Base-by-base conservation (phyloP, 1,140 invertebrate genomes). In the Himalopsyche phryganea region DNA sequence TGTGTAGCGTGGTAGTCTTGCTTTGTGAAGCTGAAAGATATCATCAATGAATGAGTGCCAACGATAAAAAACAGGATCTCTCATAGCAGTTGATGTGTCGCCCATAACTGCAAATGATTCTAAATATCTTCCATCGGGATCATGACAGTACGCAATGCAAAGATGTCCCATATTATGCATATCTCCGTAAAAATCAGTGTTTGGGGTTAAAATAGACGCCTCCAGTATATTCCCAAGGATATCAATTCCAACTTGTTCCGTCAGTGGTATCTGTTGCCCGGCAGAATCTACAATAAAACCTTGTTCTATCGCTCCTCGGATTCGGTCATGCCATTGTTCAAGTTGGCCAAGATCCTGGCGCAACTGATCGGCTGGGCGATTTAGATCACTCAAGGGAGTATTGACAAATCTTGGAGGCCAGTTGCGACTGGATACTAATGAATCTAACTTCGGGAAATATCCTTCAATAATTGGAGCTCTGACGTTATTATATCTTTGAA, bases 1-100 rank as follows among this genome's bases (percentile, higher is more conserved):
- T 0, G 72, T 81, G 62, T 90, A 90, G 36, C 81, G 70, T 1
- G 82, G 74, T 14, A 92, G 70, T 7, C 83, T 85, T 18, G 77
- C 79, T 72, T 93, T 93, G 69, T 88, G 85, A 65, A 87, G 79
- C 56, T 83, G 76, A 76, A 93, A 92, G 3, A 94, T 75, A 50
- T 90, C 82, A 65, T 94, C 88, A 14, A 93, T 78, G 62, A 84
- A 87, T 3, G 86, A 83, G 66, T 93, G 91, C 86, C 85, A 92
- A 67, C 87, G 83, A 70, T 92, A 94, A 74, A 94, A 93, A 3
- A 89, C 71, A 0, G 91, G 91, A 72, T 94, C 91, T n/a, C 91
- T 79, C 88, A 90, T 87, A 2, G 86, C 83, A 9, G 86, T 89
- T 0, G 85, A 80, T 0, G 82, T 74, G 66, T 88, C 86, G 13